Conservation (phyloP, 2,888 invertebrate species). For the Drosophila differens region DNA sequence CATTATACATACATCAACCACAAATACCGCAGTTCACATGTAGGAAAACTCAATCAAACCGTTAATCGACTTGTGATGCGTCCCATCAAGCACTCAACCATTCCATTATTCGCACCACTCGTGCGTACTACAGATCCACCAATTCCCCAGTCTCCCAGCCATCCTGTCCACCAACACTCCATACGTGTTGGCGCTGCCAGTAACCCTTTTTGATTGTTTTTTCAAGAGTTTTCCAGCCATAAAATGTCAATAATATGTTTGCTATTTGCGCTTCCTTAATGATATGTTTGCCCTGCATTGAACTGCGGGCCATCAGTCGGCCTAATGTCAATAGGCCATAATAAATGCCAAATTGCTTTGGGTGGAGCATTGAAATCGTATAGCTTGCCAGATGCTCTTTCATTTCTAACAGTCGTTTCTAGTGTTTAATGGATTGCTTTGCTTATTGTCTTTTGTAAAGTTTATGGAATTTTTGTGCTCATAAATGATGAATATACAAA, state of each 20-base stretch:
- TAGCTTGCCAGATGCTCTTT: slow-evolving; percentile 1
- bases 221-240: slow-evolving; percentile 65
- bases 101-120: slow-evolving; percentile 6
- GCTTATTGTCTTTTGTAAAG: neutral
- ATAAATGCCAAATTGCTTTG: slow-evolving; percentile 49
- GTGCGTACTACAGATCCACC: slow-evolving; percentile 24
- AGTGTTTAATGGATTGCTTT: slow-evolving; percentile 6
- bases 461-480: neutral
- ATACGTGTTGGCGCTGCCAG: slow-evolving; percentile 32
- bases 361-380: neutral
- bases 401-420: neutral
- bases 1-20: slow-evolving; percentile 54
- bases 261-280: slow-evolving; percentile 53
- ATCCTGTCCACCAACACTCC: neutral
- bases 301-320: slow-evolving; percentile 40
- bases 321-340: slow-evolving; percentile 65
- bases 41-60: slow-evolving; percentile 74
- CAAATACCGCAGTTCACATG: slow-evolving; percentile 67
- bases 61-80: slow-evolving; percentile 69
- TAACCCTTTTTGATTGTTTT: slow-evolving; percentile 70
- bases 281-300: slow-evolving; percentile 48
- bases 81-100: neutral
- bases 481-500: neutral
- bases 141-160: neutral
- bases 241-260: slow-evolving; percentile 77